These are phyloP conservation scores for Melozone crissalis DNA, from an alignment of 2,113 vertebrate species.

Conservation along the genomic window DNA sequence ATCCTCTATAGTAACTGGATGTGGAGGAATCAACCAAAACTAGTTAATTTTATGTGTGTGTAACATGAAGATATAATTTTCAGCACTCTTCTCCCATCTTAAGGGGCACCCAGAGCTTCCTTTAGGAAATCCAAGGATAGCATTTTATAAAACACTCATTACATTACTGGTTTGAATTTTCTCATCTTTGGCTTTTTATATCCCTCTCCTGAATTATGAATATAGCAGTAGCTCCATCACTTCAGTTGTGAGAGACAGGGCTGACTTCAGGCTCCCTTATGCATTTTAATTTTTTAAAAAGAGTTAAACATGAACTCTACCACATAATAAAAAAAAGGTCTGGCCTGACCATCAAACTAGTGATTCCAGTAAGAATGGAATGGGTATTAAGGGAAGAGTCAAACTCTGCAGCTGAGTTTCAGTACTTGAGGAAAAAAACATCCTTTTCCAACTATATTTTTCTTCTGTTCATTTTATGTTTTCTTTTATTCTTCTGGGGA, in stretches of 20 bases:
- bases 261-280: background rate
- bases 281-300: background rate
- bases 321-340: background rate
- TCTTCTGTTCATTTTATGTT: background rate
- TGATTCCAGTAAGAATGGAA: slow-evolving; percentile 1
- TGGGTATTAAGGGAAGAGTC: background rate
- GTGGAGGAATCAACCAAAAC: background rate
- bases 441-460: slow-evolving; percentile 7
- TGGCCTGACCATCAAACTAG: background rate
- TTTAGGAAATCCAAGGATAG: background rate
- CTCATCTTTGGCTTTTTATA: background rate
- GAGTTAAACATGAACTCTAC: background rate
- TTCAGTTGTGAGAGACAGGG: background rate
- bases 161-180: background rate
- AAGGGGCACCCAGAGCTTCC: background rate
- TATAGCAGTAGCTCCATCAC: background rate
- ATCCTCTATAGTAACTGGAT: background rate
- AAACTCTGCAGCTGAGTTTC: background rate
- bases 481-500: slow-evolving; percentile 32
- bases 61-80: background rate
- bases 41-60: background rate
- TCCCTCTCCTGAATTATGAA: background rate
- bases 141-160: background rate
- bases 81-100: background rate
- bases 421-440: background rate